Percentiles rank a stretch among this genome's conserved stretches.
These are phyloP conservation scores for Betta splendens DNA, from an alignment of 2,797 vertebrate species.

Conservation along the genomic window DNA sequence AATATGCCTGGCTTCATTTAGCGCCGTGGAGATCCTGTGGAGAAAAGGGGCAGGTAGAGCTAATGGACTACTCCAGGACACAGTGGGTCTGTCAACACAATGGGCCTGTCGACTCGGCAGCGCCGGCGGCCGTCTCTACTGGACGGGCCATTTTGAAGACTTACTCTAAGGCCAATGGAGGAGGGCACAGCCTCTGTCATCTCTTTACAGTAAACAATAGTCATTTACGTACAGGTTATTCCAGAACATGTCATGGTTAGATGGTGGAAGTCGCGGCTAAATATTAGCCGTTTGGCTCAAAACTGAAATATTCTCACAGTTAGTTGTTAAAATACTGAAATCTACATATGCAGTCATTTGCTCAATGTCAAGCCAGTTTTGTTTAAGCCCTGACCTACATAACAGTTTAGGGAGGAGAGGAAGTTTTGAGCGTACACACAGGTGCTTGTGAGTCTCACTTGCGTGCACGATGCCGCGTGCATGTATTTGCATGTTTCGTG, in stretches of 20 bases:
- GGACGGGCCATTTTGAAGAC: slow-evolving; percentile 68
- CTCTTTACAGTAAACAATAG: slow-evolving; percentile 70
- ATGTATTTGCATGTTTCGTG: slow-evolving; percentile 21
- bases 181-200: slow-evolving; percentile 48
- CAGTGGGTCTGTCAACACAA: slow-evolving; percentile 75
- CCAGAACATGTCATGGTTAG: slow-evolving; percentile 24
- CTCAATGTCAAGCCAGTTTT: neutral
- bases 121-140: slow-evolving; percentile 69
- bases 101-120: slow-evolving; percentile 77
- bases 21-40: slow-evolving; percentile 74
- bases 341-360: neutral
- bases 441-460: slow-evolving; percentile 13
- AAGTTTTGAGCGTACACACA: neutral
- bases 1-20: slow-evolving; percentile 79
- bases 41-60: slow-evolving; percentile 75
- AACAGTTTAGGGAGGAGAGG: neutral
- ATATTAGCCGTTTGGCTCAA: slow-evolving; percentile 3
- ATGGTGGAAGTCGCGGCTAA: slow-evolving; percentile 29
- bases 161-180: slow-evolving; percentile 56
- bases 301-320: neutral
- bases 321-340: neutral
- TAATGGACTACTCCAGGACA: slow-evolving; percentile 79
- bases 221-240: slow-evolving; percentile 53
- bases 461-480: slow-evolving; percentile 3
- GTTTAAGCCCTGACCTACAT: neutral